These are phyloP conservation scores for Kuschelorhynchus macadamiae DNA, from an alignment of 2,888 invertebrate genomes.

Conservation along the genomic window DNA sequence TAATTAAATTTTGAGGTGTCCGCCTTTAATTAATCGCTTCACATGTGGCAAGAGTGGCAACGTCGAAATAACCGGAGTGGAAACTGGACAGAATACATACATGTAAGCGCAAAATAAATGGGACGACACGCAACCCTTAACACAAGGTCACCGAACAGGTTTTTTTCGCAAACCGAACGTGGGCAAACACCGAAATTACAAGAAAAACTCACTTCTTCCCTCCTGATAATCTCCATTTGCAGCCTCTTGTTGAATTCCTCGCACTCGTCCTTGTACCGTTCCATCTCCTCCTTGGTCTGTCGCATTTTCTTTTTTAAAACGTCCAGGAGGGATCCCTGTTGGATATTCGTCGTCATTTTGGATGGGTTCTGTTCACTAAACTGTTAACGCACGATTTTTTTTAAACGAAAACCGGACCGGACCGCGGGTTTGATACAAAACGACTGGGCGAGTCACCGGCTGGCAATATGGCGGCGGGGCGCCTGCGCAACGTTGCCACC, in stretches of 20 bases:
- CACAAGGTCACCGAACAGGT: neutral
- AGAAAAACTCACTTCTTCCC: conserved; percentile 92
- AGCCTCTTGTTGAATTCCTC: conserved; percentile 96
- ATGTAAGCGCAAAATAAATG: neutral
- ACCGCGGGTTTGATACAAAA: conserved; percentile 47
- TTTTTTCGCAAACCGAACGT: neutral
- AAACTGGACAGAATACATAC: conserved; percentile 9
- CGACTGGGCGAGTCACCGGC: conserved; percentile 68
- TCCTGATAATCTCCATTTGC: conserved; percentile 95
- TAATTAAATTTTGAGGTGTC: neutral
- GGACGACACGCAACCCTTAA: conserved; percentile 12
- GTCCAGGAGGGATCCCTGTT: conserved; percentile 94
- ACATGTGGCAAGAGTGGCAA: conserved; percentile 27
- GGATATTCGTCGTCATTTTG: conserved; percentile 88
- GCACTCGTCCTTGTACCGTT: conserved; percentile 97
- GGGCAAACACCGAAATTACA: conserved; percentile 4
- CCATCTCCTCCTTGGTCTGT: conserved; percentile 98
- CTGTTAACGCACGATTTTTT: conserved; percentile 33
- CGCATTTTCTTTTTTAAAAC: conserved; percentile 99
- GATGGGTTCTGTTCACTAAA: conserved; percentile 29
- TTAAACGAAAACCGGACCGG: conserved; percentile 29
- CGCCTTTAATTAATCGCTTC: neutral
- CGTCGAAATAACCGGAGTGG: conserved; percentile 13
- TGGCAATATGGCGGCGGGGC: conserved; percentile 64
- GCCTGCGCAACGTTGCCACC: conserved; percentile 63